Percentiles rank a stretch among this genome's conserved stretches.
Evolutionary conservation across 2,888 invertebrate genomes (phyloP).

Genomic region (Cantharis lateralis): DNA sequence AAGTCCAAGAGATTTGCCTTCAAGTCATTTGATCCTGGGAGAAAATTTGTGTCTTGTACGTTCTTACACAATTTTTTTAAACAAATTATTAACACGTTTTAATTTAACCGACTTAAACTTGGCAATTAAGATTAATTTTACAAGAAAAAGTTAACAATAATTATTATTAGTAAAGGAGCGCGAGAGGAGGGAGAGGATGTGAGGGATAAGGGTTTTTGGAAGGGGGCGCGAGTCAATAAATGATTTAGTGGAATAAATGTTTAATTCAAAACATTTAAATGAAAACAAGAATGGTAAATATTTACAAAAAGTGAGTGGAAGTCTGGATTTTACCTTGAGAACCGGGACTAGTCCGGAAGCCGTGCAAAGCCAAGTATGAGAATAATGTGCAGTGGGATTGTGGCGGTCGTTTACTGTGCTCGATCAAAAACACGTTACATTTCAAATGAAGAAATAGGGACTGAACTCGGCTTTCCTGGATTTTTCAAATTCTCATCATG

Average conservation of each 20-base stretch:
- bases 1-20: constrained; percentile 52
- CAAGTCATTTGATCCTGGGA: constrained; percentile 55
- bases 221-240: not conserved
- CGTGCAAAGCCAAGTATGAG: constrained; percentile 46
- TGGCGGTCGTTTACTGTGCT: constrained; percentile 46
- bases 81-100: not conserved
- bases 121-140: not conserved
- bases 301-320: constrained; percentile 24
- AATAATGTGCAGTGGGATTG: constrained; percentile 43
- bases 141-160: too few relatives aligned
- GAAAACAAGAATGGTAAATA: constrained; percentile 16
- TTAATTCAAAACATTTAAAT: constrained; percentile 2
- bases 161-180: not conserved
- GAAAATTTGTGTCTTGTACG: constrained; percentile 50
- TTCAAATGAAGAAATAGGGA: constrained; percentile 53
- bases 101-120: not conserved
- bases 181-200: not conserved
- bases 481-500: constrained; percentile 43
- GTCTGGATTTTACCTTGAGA: constrained; percentile 42
- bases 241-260: not conserved
- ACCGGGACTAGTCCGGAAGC: constrained; percentile 43
- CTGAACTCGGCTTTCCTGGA: constrained; percentile 43
- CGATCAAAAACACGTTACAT: constrained; percentile 55
- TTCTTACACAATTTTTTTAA: constrained; percentile 22
- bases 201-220: too few relatives aligned